Conservation (phyloP, 1,140 invertebrate species). For the Ceratitis capitata region DNA sequence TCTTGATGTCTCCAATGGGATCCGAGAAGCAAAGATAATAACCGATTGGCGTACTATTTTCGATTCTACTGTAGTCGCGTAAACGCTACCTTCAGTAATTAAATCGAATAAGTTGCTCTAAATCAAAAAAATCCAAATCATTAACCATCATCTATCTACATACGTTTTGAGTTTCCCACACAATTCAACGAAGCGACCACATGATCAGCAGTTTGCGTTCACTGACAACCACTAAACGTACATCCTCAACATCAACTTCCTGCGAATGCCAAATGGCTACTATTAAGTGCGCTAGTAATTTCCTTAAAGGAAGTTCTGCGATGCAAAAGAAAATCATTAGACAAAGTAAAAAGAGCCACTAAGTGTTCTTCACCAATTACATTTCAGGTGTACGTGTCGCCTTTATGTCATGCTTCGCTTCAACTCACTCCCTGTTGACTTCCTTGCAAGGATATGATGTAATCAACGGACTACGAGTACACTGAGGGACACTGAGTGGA, state of each 20-base stretch:
- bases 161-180: not conserved
- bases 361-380: not conserved
- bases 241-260: slow-evolving; percentile 32
- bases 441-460: not conserved
- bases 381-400: not conserved
- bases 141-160: not conserved
- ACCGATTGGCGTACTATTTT: too few species aligned
- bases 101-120: too few species aligned
- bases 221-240: not conserved
- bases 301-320: not conserved
- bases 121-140: too few species aligned
- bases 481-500: not conserved
- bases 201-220: not conserved
- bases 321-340: slow-evolving; percentile 16
- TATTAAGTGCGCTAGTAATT: not conserved
- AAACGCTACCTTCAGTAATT: too few species aligned
- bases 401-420: not conserved
- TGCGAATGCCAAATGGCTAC: not conserved
- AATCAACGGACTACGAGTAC: not conserved
- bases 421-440: not conserved
- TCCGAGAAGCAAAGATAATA: too few species aligned
- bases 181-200: not conserved
- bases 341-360: not conserved
- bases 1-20: too few species aligned
- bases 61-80: too few species aligned